Evolutionary conservation across 1,140 invertebrate species (phyloP).

Genomic region (Hylaeus volcanicus): DNA sequence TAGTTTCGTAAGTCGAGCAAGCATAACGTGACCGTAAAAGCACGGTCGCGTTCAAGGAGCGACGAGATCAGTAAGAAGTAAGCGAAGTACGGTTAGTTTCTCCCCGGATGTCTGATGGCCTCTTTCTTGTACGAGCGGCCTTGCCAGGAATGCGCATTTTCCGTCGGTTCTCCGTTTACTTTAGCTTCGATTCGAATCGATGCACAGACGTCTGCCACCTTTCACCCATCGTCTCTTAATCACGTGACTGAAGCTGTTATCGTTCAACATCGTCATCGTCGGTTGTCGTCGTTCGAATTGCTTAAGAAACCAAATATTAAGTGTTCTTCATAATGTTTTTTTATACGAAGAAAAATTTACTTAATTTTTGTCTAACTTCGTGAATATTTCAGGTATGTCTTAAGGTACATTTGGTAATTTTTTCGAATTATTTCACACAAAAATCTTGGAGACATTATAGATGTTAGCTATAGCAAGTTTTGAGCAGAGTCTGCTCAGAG

Average conservation of each 20-base stretch:
- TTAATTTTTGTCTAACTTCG: no score
- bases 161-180: slow-evolving; percentile 65
- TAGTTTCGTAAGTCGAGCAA: slow-evolving; percentile 3
- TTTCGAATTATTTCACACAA: no score
- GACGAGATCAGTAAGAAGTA: slow-evolving; percentile 44
- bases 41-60: slow-evolving; percentile 20
- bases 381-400: no score
- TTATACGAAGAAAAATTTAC: no score
- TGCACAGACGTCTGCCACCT: slow-evolving; percentile 55
- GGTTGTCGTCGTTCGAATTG: not conserved
- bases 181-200: slow-evolving; percentile 63
- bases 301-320: not conserved
- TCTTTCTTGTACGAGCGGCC: slow-evolving; percentile 76
- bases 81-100: slow-evolving; percentile 77
- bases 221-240: slow-evolving; percentile 48
- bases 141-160: slow-evolving; percentile 78
- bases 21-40: slow-evolving; percentile 48
- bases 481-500: no score
- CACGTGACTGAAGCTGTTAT: slow-evolving; percentile 19
- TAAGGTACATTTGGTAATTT: no score
- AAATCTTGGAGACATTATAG: no score
- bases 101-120: slow-evolving; percentile 77
- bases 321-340: no score
- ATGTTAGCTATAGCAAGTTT: no score
- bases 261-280: slow-evolving; percentile 24